Evolutionary conservation across 1,140 invertebrate species (phyloP).

Genomic region (Frieseomelitta varia): DNA sequence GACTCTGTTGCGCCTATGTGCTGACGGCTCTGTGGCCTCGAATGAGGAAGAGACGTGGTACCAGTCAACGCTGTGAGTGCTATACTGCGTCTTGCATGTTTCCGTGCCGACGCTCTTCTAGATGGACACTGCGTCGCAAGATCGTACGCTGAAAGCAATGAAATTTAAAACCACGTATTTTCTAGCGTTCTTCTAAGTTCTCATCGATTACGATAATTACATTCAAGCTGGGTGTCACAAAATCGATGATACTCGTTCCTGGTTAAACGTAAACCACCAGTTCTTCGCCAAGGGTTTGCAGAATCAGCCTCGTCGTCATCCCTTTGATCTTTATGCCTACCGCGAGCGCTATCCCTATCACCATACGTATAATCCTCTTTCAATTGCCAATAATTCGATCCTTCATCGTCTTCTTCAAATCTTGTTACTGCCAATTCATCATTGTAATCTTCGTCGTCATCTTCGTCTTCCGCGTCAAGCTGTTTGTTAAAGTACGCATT

Average conservation of each 20-base stretch:
- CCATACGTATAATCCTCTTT: conserved; percentile 67
- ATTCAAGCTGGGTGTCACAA: conserved; percentile 89
- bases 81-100: conserved; percentile 85
- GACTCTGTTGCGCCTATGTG: conserved; percentile 55
- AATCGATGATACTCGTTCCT: conserved; percentile 90
- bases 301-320: conserved; percentile 78
- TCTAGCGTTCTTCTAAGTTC: not conserved
- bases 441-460: conserved; percentile 79
- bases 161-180: not conserved
- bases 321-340: conserved; percentile 50
- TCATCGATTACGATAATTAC: conserved; percentile 81
- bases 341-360: conserved; percentile 58
- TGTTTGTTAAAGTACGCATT: conserved; percentile 28
- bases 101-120: conserved; percentile 85
- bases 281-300: conserved; percentile 85
- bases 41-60: conserved; percentile 88
- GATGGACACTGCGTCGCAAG: conserved; percentile 90
- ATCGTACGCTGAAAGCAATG: conserved; percentile 86
- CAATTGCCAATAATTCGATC: conserved; percentile 64
- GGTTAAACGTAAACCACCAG: conserved; percentile 83
- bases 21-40: conserved; percentile 82
- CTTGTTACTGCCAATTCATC: conserved; percentile 75
- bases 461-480: conserved; percentile 76
- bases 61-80: conserved; percentile 80
- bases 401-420: conserved; percentile 74